These are phyloP conservation scores for Onychomys arenicola DNA, from an alignment of 2,797 vertebrate genomes.

Conservation along the genomic window DNA sequence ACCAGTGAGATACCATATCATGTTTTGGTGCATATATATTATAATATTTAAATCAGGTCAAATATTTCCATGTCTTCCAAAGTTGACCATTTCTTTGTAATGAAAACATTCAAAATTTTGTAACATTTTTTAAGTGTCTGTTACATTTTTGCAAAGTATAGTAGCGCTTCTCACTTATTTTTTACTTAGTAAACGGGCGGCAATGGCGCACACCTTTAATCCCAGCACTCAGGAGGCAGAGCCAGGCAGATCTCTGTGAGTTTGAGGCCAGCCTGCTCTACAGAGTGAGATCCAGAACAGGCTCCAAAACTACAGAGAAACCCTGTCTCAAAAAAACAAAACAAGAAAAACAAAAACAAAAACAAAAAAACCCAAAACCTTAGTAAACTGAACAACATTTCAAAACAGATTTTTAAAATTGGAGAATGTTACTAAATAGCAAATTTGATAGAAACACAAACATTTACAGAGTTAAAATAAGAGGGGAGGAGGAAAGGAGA, in stretches of 20 bases:
- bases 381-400: not conserved
- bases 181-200: not conserved
- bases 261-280: too few species aligned
- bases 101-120: not conserved
- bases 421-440: not conserved
- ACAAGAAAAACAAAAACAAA: too few species aligned
- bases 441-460: slow-evolving; percentile 29
- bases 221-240: too few species aligned
- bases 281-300: too few species aligned
- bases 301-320: too few species aligned
- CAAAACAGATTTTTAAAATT: not conserved
- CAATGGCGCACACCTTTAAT: too few species aligned
- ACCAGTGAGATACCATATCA: not conserved
- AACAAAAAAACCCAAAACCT: too few species aligned
- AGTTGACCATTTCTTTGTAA: not conserved
- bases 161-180: not conserved
- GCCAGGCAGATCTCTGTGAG: too few species aligned
- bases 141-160: not conserved
- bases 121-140: not conserved
- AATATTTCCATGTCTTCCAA: not conserved
- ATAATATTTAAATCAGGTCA: not conserved
- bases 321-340: too few species aligned
- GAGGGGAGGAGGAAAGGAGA: not conserved
- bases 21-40: not conserved
- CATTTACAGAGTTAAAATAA: not conserved